Conservation (phyloP, 2,888 invertebrate genomes). For the Sesia bembeciformis region DNA sequence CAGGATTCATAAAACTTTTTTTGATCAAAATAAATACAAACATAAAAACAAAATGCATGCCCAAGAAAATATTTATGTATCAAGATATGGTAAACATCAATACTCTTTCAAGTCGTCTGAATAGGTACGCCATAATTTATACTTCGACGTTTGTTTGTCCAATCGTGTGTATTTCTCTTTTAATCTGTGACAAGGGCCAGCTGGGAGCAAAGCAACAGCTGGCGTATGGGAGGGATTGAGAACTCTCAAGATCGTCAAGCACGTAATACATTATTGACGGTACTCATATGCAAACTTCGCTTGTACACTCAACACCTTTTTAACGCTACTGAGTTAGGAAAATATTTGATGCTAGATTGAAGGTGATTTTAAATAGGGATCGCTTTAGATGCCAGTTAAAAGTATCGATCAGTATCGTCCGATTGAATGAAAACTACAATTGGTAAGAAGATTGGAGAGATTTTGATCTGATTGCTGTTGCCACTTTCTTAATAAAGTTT, state of each 20-base stretch:
- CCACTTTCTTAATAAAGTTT: too few relatives aligned
- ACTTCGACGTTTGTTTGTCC: slow-evolving; percentile 43
- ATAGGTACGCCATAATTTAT: slow-evolving; percentile 6
- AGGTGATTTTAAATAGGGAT: too few relatives aligned
- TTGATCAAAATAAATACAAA: too few relatives aligned
- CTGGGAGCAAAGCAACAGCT: slow-evolving; percentile 45
- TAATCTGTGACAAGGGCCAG: slow-evolving; percentile 44
- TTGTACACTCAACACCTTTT: slow-evolving; percentile 10
- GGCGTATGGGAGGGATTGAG: slow-evolving; percentile 24
- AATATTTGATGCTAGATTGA: too few relatives aligned
- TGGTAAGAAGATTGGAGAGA: too few relatives aligned
- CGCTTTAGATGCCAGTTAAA: too few relatives aligned
- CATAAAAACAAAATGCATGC: slow-evolving; percentile 1
- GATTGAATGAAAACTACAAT: too few relatives aligned
- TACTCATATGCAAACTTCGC: slow-evolving; percentile 22
- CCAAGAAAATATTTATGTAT: slow-evolving; percentile 34
- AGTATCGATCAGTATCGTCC: too few relatives aligned
- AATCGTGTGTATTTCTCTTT: slow-evolving; percentile 37
- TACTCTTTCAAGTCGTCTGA: slow-evolving; percentile 21
- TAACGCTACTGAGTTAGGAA: too few relatives aligned
- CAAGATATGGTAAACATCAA: slow-evolving; percentile 36
- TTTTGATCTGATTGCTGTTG: too few relatives aligned
- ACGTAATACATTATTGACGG: slow-evolving; percentile 20
- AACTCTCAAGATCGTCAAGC: slow-evolving; percentile 33
- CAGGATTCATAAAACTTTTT: too few relatives aligned